phyloP scores from a whole-genome alignment of 2,797 vertebrate genomes.

The Scarus forsteni region DNA sequence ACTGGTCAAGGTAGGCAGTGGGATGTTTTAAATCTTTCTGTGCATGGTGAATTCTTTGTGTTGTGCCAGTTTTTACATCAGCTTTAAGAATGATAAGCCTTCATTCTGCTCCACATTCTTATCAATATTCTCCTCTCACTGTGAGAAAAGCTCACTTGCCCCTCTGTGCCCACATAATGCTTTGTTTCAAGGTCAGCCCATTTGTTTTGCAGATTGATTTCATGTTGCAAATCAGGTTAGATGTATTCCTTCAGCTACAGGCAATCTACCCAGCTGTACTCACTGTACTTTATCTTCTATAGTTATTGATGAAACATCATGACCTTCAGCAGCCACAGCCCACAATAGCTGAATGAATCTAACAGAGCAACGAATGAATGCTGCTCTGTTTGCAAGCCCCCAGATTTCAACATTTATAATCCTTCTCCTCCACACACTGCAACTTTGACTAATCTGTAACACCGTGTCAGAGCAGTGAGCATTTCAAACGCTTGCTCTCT shows the following conservation, averaged over 20 bases:
- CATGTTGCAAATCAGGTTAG: conserved; percentile 59
- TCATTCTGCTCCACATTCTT: conserved; percentile 13
- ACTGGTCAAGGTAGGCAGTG: conserved; percentile 86
- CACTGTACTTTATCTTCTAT: conserved; percentile 62
- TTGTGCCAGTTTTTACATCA: conserved; percentile 6
- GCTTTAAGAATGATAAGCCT: conserved; percentile 27
- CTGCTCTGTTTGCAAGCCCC: conserved; percentile 49
- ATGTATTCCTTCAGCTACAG: conserved; percentile 52
- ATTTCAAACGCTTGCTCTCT: conserved; percentile 49
- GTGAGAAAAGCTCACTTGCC: conserved; percentile 44
- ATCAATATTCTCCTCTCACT: conserved; percentile 55
- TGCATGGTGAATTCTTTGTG: conserved; percentile 12
- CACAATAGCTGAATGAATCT: conserved; percentile 40
- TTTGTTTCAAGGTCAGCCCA: conserved; percentile 70
- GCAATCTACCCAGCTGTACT: conserved; percentile 48
- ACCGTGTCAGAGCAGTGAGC: conserved; percentile 41
- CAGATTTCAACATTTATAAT: conserved; percentile 65
- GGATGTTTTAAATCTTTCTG: conserved; percentile 9
- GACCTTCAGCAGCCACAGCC: conserved; percentile 58
- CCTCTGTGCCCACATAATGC: conserved; percentile 46
- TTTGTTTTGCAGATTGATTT: conserved; percentile 75
- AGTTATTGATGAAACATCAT: conserved; percentile 69
- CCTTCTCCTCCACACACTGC: conserved; percentile 49
- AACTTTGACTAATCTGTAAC: conserved; percentile 57
- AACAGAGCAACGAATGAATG: conserved; percentile 54